Evolutionary conservation across 2,113 vertebrate genomes (phyloP), one percentile per base, ranked within the genome.

Genomic region (Sitta europaea): DNA sequence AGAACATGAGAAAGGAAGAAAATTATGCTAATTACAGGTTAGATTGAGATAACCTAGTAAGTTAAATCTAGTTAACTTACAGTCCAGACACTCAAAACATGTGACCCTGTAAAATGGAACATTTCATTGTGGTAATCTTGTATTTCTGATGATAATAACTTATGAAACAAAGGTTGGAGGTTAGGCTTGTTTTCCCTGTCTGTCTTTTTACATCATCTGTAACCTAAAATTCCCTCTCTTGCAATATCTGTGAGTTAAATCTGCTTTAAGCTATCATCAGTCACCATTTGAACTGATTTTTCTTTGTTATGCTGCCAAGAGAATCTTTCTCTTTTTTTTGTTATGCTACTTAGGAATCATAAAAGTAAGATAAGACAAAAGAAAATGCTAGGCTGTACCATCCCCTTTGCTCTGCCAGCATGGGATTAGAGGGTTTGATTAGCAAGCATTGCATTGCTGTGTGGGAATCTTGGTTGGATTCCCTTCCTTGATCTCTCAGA

Each of bases 121-220:
- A 59, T 94, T 97, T 97, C 68, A 67, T 88, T 93, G 78, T 83
- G 78, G 90, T 88, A 93, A 90, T 95, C 81, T 93, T 54, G 40
- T 88, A 67, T 94, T 96, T 96, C 59, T 93, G 88, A 88, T 93
- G 94, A 73, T 95, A 67, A 95, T 94, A 83, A 88, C 47, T 92
- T 84, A 74, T 22, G 86, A 93, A 97, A 94, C 67, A 92, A 90
- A 93, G 94, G 90, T 86, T 97, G 84, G 88, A 96, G 92, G 81
- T 94, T 95, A 83, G 71, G 48, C 78, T 96, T 96, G 93, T 95
- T 96, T 96, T 95, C 91, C 86, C 61, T 90, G 90, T 95, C 83
- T 94, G 92, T 83, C 85, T 80, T 90, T 86, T 70, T 93, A 71
- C 86, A 83, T 96, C 72, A 84, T 90, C 82, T 96, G 55, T 85